These are phyloP conservation scores for Philonicus albiceps DNA, from an alignment of 2,888 invertebrate genomes.

Conservation along the genomic window DNA sequence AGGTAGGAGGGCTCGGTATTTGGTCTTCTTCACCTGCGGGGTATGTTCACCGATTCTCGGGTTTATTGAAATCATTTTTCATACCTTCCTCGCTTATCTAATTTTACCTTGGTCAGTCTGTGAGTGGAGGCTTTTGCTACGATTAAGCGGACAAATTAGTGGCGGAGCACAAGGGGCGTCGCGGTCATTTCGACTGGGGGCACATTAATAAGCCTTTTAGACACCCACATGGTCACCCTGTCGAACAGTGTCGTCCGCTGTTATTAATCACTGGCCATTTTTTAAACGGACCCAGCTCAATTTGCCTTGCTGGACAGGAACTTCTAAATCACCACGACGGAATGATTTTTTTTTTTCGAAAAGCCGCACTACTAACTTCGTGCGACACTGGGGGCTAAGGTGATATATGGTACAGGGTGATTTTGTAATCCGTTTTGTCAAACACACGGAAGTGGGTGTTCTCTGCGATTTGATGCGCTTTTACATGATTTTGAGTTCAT, in stretches of 20 bases:
- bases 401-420: constrained; percentile 4
- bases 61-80: constrained; percentile 47
- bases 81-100: constrained; percentile 31
- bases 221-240: constrained; percentile 29
- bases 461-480: neutral
- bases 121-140: neutral
- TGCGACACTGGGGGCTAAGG: neutral
- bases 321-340: neutral
- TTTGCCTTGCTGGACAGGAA: neutral
- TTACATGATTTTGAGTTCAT: neutral
- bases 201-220: constrained; percentile 20
- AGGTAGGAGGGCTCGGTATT: neutral
- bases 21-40: constrained; percentile 30
- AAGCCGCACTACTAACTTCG: neutral
- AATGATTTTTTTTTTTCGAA: neutral
- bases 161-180: neutral
- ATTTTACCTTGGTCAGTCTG: constrained; percentile 17
- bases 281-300: neutral
- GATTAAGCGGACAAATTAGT: constrained; percentile 21
- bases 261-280: constrained; percentile 16
- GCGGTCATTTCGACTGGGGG: neutral
- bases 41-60: constrained; percentile 21
- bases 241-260: neutral
- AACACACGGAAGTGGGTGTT: constrained; percentile 2
- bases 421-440: constrained; percentile 3